phyloP scores from a whole-genome alignment of 2,113 vertebrate genomes.

The Gnathonemus echidnorhynchus region DNA sequence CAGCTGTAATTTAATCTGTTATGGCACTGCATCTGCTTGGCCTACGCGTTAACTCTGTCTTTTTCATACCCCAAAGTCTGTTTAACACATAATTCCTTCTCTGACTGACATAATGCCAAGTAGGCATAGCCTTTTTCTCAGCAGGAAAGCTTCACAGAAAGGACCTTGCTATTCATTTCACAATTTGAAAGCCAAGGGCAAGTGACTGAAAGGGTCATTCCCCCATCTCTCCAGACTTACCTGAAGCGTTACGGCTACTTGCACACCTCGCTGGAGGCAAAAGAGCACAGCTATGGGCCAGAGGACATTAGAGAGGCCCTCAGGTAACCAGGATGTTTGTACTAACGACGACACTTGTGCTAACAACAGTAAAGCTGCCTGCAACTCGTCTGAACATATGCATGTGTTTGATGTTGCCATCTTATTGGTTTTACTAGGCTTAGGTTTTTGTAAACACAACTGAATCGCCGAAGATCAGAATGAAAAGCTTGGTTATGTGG shows the following conservation, averaged over 20 bases:
- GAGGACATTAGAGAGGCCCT: constrained; percentile 57
- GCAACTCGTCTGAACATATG: not conserved
- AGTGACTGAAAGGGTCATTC: not conserved
- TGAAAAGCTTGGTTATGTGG: not conserved
- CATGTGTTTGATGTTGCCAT: not conserved
- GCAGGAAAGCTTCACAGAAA: not conserved
- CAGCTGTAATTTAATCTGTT: not conserved
- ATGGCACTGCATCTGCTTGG: not conserved
- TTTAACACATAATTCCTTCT: not conserved
- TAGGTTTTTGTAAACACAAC: not conserved
- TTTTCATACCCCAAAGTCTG: not conserved
- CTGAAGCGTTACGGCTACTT: constrained; percentile 68
- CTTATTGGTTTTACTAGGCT: not conserved
- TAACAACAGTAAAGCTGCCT: not conserved
- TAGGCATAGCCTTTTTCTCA: not conserved
- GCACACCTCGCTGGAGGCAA: constrained; percentile 57
- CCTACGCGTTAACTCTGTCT: not conserved
- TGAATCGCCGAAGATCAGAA: not conserved
- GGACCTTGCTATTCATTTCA: not conserved
- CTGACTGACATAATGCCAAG: not conserved
- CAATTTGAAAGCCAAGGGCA: not conserved
- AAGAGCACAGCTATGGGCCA: constrained; percentile 35
- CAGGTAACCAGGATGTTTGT: constrained; percentile 48
- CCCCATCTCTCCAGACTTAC: constrained; percentile 48
- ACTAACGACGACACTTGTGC: not conserved